Percentiles rank a stretch among this genome's conserved stretches.
These are phyloP conservation scores for Plecotus auritus DNA, from an alignment of 2,113 vertebrate genomes.

Conservation along the genomic window DNA sequence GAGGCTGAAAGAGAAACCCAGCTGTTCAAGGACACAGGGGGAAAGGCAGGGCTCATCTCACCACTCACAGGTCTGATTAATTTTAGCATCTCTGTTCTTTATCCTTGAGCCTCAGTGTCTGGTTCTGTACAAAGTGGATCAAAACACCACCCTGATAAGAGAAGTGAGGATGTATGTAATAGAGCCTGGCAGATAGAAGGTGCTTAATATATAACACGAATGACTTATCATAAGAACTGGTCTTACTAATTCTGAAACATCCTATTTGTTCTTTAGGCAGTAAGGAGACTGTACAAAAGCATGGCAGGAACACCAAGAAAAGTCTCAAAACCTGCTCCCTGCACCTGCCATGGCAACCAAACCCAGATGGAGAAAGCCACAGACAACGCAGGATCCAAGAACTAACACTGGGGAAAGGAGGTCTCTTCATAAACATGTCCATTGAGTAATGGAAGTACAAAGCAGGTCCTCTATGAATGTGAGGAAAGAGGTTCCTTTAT, in stretches of 20 bases:
- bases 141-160: background rate
- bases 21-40: background rate
- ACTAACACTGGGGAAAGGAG: no score
- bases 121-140: background rate
- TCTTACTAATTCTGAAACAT: background rate
- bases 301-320: background rate
- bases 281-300: background rate
- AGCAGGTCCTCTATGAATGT: no score
- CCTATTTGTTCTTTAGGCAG: background rate
- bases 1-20: background rate
- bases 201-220: background rate
- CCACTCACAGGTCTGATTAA: background rate
- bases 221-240: background rate
- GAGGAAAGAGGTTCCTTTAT: no score
- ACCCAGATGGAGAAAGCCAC: background rate
- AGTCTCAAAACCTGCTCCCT: no score
- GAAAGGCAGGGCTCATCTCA: background rate
- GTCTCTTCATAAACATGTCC: no score
- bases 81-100: background rate
- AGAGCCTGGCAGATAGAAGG: background rate
- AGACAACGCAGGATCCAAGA: no score
- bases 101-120: background rate
- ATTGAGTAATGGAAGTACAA: no score
- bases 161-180: fast-evolving
- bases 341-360: background rate